A percentile compares a stretch with the other conserved stretches of the same genome.
phyloP scores from a whole-genome alignment of 2,113 vertebrate species.

The Percina caprodes region DNA sequence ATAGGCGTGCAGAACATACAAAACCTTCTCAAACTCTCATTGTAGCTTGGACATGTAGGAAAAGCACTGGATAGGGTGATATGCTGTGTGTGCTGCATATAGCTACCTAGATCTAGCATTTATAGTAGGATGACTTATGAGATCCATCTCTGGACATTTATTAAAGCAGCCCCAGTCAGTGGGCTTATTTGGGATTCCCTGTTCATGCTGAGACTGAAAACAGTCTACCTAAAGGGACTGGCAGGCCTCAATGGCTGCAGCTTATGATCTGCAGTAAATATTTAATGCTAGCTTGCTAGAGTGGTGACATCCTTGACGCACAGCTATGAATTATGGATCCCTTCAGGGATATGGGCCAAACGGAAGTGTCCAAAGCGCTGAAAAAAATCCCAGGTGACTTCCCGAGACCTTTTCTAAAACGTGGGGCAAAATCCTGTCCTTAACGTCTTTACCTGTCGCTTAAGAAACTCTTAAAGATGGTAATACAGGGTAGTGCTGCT shows the following conservation, averaged over 20 bases:
- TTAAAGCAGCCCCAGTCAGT: constrained; percentile 27
- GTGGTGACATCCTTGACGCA: constrained; percentile 76
- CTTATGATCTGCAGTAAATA: constrained; percentile 84
- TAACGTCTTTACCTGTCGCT: constrained; percentile 49
- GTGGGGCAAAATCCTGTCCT: constrained; percentile 39
- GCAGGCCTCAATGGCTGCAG: constrained; percentile 63
- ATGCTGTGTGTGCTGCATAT: constrained; percentile 9
- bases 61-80: background rate
- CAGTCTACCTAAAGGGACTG: constrained; percentile 63
- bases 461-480: constrained; percentile 32
- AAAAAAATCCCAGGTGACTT: constrained; percentile 77
- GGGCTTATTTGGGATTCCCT: constrained; percentile 73
- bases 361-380: constrained; percentile 70
- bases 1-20: background rate
- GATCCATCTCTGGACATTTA: constrained; percentile 52
- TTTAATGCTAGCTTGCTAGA: constrained; percentile 78
- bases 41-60: background rate
- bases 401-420: constrained; percentile 58
- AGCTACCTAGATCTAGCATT: constrained; percentile 42
- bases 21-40: background rate
- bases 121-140: constrained; percentile 45
- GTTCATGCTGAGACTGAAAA: constrained; percentile 57
- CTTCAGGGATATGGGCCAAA: constrained; percentile 57
- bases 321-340: constrained; percentile 84
- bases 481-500: constrained; percentile 5